Base-by-base conservation (phyloP, 1,140 invertebrate genomes). In the Oryctes rhinoceros region DNA sequence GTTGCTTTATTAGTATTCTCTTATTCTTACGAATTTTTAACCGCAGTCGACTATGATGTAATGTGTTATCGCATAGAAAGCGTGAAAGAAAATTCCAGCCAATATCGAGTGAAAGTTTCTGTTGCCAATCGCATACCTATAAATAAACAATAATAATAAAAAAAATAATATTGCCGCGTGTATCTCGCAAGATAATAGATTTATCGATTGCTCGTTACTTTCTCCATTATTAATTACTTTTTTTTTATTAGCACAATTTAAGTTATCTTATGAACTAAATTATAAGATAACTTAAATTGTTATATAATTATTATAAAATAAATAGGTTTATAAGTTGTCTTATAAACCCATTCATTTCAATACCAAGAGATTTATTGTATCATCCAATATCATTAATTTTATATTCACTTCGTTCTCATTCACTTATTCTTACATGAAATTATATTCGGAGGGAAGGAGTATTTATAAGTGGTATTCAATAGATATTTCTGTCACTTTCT, bases 121-220 rank as follows among this genome's bases (percentile, higher is more conserved):
- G 53, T 59, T 59, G 15, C 53, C 18, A 59, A 59, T 59, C 53
- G 53, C 53, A 18, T 15, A 5, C 53, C 53, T 59, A 59, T 59
- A 59, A 59, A 59, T 59, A 59, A 59, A 59, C 53, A 18, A 39
- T 39, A 39, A 39, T 18, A 59, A 59, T 59, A 15, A 59, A 59
- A 39, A 39, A 59, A 49, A 49, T 49, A 59, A 59, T 59, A 18
- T 59, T 59, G 53, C 4, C 5, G 53, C n/a, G 15, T 59, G 15
- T 59, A 59, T 59, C 53, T 59, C 18, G 53, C 5, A 59, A 59
- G 53, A 59, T 59, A 59, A 59, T 59, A 59, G 15, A 59, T 59
- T 59, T 59, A 59, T 59, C 53, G n/a, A 59, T 59, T n/a, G 15
- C 13, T 59, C 18, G 5, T 59, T 59, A 59, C n/a, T 59, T 59